Evolutionary conservation across 37 sponge, comb jelly and placozoan genomes (phyloP).

Genomic region (Geodia barretti): DNA sequence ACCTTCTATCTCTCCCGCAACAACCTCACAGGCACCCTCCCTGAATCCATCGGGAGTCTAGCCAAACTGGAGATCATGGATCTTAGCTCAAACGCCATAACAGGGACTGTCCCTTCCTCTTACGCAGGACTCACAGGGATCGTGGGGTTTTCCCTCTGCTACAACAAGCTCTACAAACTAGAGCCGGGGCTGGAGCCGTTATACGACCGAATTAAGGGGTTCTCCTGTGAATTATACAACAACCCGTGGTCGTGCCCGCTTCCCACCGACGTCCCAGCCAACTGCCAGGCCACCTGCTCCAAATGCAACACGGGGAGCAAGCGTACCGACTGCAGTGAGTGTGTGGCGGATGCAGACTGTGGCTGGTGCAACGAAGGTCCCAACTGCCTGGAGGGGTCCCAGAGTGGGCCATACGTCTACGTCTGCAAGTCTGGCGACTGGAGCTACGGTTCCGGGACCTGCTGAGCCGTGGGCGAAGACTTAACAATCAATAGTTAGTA

Average conservation of each 20-base stretch:
- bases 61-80: slow-evolving; percentile 45
- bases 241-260: slow-evolving; percentile 90
- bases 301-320: slow-evolving; percentile 60
- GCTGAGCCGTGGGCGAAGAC: no score
- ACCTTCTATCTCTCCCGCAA: slow-evolving; percentile 31
- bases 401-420: slow-evolving; percentile 38
- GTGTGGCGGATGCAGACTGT: slow-evolving; percentile 42
- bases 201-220: slow-evolving; percentile 56
- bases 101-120: slow-evolving; percentile 62
- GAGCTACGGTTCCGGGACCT: slow-evolving; percentile 38
- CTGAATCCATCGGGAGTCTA: slow-evolving; percentile 44
- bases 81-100: slow-evolving; percentile 57
- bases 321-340: slow-evolving; percentile 48
- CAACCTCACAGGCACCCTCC: slow-evolving; percentile 62
- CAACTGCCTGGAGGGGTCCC: slow-evolving; percentile 68
- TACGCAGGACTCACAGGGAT: slow-evolving; percentile 25
- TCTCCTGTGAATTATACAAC: slow-evolving; percentile 63
- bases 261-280: slow-evolving; percentile 40
- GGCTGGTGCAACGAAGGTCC: slow-evolving; percentile 73
- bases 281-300: slow-evolving; percentile 55
- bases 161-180: slow-evolving; percentile 59
- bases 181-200: slow-evolving; percentile 52
- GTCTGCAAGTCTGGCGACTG: slow-evolving; percentile 48
- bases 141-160: slow-evolving; percentile 50
- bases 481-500: no score